Evolutionary conservation across 2,113 vertebrate genomes (phyloP).

Genomic region (Nettapus auritus): DNA sequence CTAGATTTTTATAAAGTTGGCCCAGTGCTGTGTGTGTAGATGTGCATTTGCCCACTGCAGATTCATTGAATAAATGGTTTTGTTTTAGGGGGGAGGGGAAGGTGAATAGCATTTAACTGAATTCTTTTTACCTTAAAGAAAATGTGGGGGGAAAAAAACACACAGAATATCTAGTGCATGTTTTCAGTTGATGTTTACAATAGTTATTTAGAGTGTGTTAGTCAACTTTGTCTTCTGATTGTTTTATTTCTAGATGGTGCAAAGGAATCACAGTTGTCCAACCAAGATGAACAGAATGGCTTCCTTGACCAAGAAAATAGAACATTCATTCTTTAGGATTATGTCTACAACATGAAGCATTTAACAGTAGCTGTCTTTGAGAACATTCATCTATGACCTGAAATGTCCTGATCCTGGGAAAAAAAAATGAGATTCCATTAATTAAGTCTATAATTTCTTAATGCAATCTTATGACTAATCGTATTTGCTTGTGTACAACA

Average conservation of each 20-base stretch:
- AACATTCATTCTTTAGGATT: background rate
- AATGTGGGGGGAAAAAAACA: background rate
- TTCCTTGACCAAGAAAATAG: background rate
- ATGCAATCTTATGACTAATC: background rate
- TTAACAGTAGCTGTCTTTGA: background rate
- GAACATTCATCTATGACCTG: background rate
- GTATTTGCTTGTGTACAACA: background rate
- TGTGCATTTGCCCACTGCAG: background rate
- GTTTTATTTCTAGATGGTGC: slow-evolving; percentile 51
- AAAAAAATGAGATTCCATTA: slow-evolving; percentile 33
- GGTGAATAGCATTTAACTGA: background rate
- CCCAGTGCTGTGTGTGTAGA: background rate
- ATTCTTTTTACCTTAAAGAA: background rate
- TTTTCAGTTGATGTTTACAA: background rate
- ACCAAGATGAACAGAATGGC: background rate
- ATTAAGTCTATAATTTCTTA: background rate
- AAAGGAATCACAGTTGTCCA: background rate
- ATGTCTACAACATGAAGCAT: background rate
- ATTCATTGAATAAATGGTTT: background rate
- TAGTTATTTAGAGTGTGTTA: background rate
- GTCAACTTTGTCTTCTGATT: background rate
- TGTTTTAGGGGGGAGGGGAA: background rate
- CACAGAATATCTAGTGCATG: background rate
- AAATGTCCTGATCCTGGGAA: background rate
- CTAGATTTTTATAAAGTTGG: background rate